phyloP scores from a whole-genome alignment of 1,140 invertebrate species.

The Danaus melanippus region DNA sequence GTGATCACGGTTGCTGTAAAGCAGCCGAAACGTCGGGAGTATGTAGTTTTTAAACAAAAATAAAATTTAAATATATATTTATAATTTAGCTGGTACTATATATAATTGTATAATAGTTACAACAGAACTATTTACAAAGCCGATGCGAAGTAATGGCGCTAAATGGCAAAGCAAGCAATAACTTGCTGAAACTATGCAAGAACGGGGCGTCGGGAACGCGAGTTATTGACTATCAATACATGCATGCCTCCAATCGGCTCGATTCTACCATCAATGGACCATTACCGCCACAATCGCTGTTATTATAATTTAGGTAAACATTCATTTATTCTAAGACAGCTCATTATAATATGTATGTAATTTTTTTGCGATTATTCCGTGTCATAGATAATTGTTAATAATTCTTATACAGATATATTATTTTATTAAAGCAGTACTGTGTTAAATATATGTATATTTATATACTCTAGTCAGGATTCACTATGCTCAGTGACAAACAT shows the following conservation, averaged over 20 bases:
- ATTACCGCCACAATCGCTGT: neutral
- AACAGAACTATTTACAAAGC: neutral
- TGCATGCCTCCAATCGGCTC: slow-evolving; percentile 27
- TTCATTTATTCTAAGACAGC: neutral
- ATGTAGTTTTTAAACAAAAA: no score
- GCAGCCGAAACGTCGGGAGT: no score
- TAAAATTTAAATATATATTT: no score
- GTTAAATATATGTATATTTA: no score
- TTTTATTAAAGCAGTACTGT: no score
- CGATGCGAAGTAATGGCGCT: slow-evolving; percentile 2
- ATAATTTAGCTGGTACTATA: no score
- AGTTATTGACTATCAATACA: slow-evolving; percentile 49
- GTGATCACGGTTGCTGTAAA: no score
- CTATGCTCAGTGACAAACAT: slow-evolving; percentile 6
- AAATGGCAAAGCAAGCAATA: slow-evolving; percentile 18
- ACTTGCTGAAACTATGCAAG: slow-evolving; percentile 31
- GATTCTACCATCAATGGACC: slow-evolving; percentile 7
- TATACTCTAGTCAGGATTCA: neutral
- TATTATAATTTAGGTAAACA: no score
- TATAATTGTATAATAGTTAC: no score
- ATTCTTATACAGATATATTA: no score
- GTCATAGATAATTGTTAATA: no score
- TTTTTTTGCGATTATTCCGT: no score
- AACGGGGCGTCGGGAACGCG: slow-evolving; percentile 13
- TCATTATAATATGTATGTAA: neutral